Evolutionary conservation across 1,140 invertebrate genomes (phyloP).

Genomic region (Latrodectus geometricus): DNA sequence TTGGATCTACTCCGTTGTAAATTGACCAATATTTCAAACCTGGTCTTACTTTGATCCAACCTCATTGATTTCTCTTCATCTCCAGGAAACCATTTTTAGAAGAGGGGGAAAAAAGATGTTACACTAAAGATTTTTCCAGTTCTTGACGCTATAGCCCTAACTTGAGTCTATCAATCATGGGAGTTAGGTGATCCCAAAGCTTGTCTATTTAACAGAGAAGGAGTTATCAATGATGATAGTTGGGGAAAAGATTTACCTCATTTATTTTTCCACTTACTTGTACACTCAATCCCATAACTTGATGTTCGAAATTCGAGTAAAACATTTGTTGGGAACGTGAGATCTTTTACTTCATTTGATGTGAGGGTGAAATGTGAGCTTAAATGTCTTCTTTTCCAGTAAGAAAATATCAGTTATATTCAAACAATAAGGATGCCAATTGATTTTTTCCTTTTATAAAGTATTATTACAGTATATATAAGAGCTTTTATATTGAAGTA

Average conservation of each 20-base stretch:
- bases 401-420: too few relatives aligned
- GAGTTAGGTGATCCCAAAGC: constrained; percentile 16
- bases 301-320: background rate
- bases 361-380: background rate
- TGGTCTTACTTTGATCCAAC: constrained; percentile 24
- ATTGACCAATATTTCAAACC: constrained; percentile 58
- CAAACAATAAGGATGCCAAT: too few relatives aligned
- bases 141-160: constrained; percentile 33
- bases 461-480: too few relatives aligned
- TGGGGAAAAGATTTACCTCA: background rate
- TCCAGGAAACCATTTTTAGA: constrained; percentile 30
- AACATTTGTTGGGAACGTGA: background rate
- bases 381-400: too few relatives aligned
- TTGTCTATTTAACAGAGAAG: constrained; percentile 22
- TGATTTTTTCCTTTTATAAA: too few relatives aligned
- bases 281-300: background rate
- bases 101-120: constrained; percentile 43
- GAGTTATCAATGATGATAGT: constrained; percentile 2
- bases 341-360: background rate
- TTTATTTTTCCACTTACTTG: background rate
- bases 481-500: too few relatives aligned
- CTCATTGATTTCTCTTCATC: constrained; percentile 51
- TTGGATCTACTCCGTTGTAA: constrained; percentile 34
- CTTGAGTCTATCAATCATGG: constrained; percentile 43
- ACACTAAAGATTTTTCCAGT: constrained; percentile 35